These are phyloP conservation scores for Delphinapterus leucas DNA, from an alignment of 2,113 vertebrate species.

Conservation along the genomic window DNA sequence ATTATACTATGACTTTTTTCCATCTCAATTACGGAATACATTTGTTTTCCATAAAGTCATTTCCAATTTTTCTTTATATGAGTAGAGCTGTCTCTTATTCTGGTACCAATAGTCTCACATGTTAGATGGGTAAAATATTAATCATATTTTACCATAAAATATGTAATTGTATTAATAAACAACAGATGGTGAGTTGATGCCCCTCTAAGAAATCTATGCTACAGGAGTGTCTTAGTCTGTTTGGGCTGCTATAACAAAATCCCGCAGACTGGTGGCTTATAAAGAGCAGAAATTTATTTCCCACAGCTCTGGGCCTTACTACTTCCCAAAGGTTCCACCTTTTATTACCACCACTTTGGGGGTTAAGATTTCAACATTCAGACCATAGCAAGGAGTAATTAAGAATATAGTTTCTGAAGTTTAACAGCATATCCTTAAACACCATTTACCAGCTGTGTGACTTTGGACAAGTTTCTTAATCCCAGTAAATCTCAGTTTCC, in stretches of 20 bases:
- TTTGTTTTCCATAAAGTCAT: neutral
- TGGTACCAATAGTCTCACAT: neutral
- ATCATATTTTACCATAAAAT: neutral
- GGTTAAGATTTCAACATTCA: neutral
- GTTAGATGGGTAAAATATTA: neutral
- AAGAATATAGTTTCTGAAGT: neutral
- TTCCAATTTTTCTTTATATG: neutral
- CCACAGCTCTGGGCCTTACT: neutral
- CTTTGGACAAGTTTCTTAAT: neutral
- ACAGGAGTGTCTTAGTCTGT: neutral
- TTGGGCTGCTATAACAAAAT: neutral
- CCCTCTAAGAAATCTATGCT: neutral
- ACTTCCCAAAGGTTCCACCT: neutral
- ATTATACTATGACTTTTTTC: neutral
- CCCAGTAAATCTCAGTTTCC: neutral
- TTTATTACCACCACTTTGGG: neutral
- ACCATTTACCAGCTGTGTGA: neutral
- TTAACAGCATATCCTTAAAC: neutral
- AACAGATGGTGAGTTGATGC: neutral
- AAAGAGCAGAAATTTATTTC: neutral
- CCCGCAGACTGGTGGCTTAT: neutral
- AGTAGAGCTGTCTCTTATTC: neutral
- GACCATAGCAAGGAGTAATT: neutral
- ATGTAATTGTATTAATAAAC: neutral
- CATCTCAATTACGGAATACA: neutral